Evolutionary conservation across 35 echinoderm and acorn worm species (phyloP).

Genomic region (Heliocidaris erythrogramma): DNA sequence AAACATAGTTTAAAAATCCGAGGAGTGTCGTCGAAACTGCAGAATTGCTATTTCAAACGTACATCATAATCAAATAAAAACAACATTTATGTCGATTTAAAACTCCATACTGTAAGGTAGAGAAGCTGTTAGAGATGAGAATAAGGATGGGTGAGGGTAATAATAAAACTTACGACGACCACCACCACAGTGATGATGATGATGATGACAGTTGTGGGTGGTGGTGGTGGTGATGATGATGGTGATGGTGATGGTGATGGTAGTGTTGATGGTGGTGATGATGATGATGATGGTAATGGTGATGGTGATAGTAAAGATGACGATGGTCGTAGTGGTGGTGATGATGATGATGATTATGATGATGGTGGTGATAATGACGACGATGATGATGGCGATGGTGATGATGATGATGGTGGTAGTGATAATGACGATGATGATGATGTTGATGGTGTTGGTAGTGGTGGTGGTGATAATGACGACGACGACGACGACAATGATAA

Average conservation of each 20-base stretch:
- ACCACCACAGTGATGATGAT: too few species aligned
- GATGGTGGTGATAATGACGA: conserved; percentile 1
- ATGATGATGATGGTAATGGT: not conserved
- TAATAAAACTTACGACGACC: too few species aligned
- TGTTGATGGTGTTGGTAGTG: not conserved
- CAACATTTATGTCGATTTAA: too few species aligned
- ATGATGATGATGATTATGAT: conserved; percentile 34
- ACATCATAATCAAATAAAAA: too few species aligned
- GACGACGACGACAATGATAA: conserved; percentile 19
- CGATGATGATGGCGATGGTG: conserved; percentile 32
- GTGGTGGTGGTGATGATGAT: conserved; percentile 13
- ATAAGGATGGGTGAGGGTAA: too few species aligned
- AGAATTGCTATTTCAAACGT: too few species aligned
- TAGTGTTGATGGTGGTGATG: conserved; percentile 17
- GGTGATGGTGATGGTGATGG: not conserved
- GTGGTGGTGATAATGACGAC: not conserved
- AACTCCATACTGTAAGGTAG: too few species aligned
- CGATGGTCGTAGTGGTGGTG: conserved; percentile 32
- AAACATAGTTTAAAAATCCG: too few species aligned
- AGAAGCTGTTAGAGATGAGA: too few species aligned
- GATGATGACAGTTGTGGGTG: too few species aligned
- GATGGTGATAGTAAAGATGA: not conserved
- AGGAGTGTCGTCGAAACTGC: too few species aligned
- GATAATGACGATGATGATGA: conserved; percentile 5
- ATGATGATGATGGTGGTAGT: conserved; percentile 25